Evolutionary conservation across 2,113 vertebrate species (phyloP).

Genomic region (Canis aureus): DNA sequence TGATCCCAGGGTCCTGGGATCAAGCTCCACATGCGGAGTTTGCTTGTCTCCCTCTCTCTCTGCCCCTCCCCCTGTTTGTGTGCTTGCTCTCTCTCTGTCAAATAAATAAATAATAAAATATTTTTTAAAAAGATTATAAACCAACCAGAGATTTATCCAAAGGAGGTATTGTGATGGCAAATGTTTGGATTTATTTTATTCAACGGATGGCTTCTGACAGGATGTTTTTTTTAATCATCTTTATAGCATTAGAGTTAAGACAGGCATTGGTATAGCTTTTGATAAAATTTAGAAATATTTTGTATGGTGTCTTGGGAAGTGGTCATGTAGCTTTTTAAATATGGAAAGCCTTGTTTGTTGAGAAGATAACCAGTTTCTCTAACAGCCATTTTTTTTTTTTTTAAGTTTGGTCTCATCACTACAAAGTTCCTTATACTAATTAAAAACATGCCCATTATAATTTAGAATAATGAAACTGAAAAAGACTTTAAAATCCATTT

Average conservation of each 20-base stretch:
- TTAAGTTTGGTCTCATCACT: background rate
- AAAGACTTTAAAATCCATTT: constrained; percentile 30
- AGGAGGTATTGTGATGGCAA: background rate
- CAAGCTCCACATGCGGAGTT: background rate
- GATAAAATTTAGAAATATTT: constrained; percentile 7
- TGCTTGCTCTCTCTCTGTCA: background rate
- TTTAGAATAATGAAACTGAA: background rate
- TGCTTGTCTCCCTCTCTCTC: background rate
- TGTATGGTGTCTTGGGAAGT: background rate
- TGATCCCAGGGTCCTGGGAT: background rate
- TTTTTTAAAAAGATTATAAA: background rate
- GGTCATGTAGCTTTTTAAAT: background rate
- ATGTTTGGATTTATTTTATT: background rate
- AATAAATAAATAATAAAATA: background rate
- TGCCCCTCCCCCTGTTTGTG: background rate
- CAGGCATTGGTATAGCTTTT: background rate
- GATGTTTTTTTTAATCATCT: background rate
- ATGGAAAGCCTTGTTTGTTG: background rate
- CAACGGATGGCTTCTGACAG: background rate
- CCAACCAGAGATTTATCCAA: background rate
- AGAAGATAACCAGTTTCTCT: background rate
- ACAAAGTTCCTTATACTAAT: background rate
- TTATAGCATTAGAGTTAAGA: background rate
- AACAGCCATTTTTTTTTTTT: background rate
- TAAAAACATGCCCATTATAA: background rate